Evolutionary conservation across 2,888 invertebrate species (phyloP).

Genomic region (Amiota communis): DNA sequence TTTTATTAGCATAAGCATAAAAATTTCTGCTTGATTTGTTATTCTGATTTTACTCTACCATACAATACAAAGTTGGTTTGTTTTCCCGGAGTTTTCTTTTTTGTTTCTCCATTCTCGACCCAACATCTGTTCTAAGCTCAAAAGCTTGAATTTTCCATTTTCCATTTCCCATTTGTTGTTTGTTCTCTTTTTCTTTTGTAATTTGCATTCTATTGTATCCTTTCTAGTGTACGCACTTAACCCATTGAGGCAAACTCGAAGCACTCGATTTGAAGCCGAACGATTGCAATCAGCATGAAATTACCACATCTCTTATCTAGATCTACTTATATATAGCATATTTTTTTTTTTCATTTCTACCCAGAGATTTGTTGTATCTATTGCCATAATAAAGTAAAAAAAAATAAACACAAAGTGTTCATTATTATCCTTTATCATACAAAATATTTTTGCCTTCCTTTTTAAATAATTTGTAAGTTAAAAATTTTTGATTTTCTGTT

Average conservation of each 20-base stretch:
- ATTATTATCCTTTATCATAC: neutral
- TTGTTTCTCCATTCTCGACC: constrained; percentile 34
- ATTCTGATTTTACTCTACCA: constrained; percentile 54
- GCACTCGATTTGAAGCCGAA: constrained; percentile 40
- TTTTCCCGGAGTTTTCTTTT: neutral
- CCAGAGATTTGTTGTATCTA: neutral
- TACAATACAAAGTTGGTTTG: constrained; percentile 28
- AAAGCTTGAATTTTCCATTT: neutral
- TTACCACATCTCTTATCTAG: constrained; percentile 19
- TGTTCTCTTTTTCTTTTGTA: constrained; percentile 62
- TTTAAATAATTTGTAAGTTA: constrained; percentile 6
- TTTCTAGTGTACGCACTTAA: constrained; percentile 45
- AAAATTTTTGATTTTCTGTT: neutral
- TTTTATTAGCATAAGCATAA: constrained; percentile 64
- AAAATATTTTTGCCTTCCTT: neutral
- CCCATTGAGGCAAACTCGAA: constrained; percentile 44
- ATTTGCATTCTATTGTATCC: constrained; percentile 64
- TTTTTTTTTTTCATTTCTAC: neutral
- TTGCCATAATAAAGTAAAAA: neutral
- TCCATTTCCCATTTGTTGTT: constrained; percentile 21
- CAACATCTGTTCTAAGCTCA: constrained; percentile 53
- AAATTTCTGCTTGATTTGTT: constrained; percentile 67
- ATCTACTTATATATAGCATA: too few relatives aligned
- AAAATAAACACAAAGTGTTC: constrained; percentile 1
- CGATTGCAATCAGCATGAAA: constrained; percentile 39